Conservation (phyloP, 1,140 invertebrate species). For the Eumaeus atala region DNA sequence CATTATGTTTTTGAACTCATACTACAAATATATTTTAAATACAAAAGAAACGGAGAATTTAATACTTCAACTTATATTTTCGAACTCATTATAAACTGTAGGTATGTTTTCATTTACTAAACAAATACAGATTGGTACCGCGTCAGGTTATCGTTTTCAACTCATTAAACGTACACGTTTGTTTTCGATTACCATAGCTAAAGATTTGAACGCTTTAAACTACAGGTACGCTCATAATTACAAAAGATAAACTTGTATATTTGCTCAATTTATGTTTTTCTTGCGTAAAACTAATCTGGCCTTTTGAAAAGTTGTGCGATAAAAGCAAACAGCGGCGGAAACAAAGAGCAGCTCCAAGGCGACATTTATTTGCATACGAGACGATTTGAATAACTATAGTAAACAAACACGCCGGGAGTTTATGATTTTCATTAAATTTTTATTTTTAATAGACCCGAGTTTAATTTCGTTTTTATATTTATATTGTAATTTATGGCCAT, state of each 20-base stretch:
- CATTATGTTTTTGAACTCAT: constrained; percentile 12
- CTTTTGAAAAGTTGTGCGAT: constrained; percentile 44
- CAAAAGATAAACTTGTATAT: constrained; percentile 9
- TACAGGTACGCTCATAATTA: constrained; percentile 14
- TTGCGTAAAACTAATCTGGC: constrained; percentile 47
- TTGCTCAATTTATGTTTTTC: constrained; percentile 36
- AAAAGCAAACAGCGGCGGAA: constrained; percentile 43
- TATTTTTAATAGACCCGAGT: constrained; percentile 27
- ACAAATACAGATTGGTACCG: no score
- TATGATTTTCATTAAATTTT: constrained; percentile 42
- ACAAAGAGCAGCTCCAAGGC: constrained; percentile 48
- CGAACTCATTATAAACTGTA: no score
- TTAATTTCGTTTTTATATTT: constrained; percentile 9
- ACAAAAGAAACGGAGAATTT: no score
- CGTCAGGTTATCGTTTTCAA: no score
- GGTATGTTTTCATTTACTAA: no score
- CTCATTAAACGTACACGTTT: no score
- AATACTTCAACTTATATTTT: no score
- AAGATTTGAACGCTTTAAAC: neutral
- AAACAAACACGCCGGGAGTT: constrained; percentile 29
- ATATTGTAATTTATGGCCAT: constrained; percentile 1
- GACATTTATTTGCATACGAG: constrained; percentile 57
- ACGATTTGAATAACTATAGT: constrained; percentile 51
- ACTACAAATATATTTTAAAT: no score
- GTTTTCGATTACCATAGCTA: neutral